Conservation (phyloP, 2,113 vertebrate species). For the Anser cygnoides region DNA sequence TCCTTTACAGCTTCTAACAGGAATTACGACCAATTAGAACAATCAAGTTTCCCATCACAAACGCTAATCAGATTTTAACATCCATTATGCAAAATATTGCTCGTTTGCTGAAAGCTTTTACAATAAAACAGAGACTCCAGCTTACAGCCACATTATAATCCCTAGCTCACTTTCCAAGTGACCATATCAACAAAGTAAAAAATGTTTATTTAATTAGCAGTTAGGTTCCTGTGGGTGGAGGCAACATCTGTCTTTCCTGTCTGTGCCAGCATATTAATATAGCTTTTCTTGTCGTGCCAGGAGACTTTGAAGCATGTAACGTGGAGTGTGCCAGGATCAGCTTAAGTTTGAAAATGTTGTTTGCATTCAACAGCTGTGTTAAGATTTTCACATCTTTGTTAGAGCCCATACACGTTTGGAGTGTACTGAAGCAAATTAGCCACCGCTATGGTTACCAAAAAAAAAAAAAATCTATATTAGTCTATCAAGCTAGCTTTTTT, state of each 20-base stretch:
- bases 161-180: background rate
- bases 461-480: background rate
- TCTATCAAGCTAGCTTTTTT: background rate
- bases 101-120: background rate
- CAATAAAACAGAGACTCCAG: background rate
- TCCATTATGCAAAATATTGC: background rate
- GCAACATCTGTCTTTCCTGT: slow-evolving; percentile 4
- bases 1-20: background rate
- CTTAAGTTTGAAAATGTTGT: slow-evolving; percentile 16
- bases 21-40: background rate
- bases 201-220: slow-evolving; percentile 23
- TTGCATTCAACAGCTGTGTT: slow-evolving; percentile 29
- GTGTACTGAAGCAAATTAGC: slow-evolving; percentile 43
- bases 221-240: background rate
- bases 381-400: slow-evolving; percentile 24
- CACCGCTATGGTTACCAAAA: slow-evolving; percentile 27
- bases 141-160: background rate
- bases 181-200: background rate
- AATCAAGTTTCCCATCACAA: background rate
- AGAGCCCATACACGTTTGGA: background rate
- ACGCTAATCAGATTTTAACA: rapidly evolving
- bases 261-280: background rate
- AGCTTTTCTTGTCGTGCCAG: slow-evolving; percentile 21
- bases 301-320: background rate
- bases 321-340: slow-evolving; percentile 18